Evolutionary conservation across 2,888 invertebrate genomes (phyloP), one percentile per base, ranked within the genome.

Genomic region (Thereva nobilitata): DNA sequence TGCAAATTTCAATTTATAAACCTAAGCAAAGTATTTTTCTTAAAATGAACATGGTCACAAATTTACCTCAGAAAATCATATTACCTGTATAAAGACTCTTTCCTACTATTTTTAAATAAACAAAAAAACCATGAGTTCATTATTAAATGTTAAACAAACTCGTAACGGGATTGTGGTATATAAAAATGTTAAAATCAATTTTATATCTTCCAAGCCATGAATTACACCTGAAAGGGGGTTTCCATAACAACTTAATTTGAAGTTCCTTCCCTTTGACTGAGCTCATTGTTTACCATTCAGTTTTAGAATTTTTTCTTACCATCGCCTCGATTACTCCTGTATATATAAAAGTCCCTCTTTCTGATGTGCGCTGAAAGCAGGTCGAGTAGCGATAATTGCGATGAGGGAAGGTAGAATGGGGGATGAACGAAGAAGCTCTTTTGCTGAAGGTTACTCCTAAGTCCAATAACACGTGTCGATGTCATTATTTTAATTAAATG

Each of bases 181-280:
- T 9, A 34, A 57, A 47, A 57, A 44, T 37, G 37, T 50, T 50
- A 50, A 23, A 50, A 50, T 38, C 49, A 61, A 61, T 50, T 61
- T 50, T 34, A 61, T 50, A 50, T 61, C 40, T 61, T 50, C 41
- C 12, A 9, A 50, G 41, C 49, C 40, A 40, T n/a, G 45, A 41
- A 4, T n/a, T 40, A 40, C 50, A 50, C 61, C 49, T 42, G 23
- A 37, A 37, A 12, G 64, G 55, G 64, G 54, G 64, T 64, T 64
- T 44, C 64, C 34, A 64, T 64, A 64, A 55, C 64, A 64, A 64
- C 64, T 64, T 64, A 64, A 64, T 64, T 64, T 64, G 45, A 38
- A 45, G 42, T 35, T 45, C 44, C 12, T 64, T 54, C 54, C 53
- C 9, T 64, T 54, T 64, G 41, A 38, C 54, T 44, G 45, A 45